A percentile compares a stretch with the other conserved stretches of the same genome.
Conservation (phyloP, 2,888 invertebrate species). For the Eristalis pertinax region DNA sequence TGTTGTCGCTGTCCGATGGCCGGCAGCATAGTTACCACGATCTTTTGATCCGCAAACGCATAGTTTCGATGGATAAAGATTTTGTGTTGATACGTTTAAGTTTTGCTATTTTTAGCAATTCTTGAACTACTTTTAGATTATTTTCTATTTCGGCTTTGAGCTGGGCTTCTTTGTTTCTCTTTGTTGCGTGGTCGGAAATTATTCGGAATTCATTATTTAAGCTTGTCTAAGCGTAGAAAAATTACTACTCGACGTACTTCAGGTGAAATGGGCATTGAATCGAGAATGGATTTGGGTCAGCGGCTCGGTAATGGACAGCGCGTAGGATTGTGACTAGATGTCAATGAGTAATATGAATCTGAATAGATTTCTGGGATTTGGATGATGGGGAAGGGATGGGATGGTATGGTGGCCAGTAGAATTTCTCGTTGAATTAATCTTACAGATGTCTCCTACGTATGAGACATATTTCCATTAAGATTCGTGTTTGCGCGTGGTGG, state of each 20-base stretch:
- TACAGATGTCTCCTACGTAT: too few relatives aligned
- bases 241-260: slow-evolving; percentile 16
- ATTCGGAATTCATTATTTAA: slow-evolving; percentile 47
- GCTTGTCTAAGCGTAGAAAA: slow-evolving; percentile 42
- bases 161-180: background rate
- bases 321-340: background rate
- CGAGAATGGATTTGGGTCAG: slow-evolving; percentile 33
- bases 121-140: slow-evolving; percentile 43
- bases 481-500: too few relatives aligned
- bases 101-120: slow-evolving; percentile 37
- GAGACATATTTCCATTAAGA: too few relatives aligned
- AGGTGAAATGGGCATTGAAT: background rate
- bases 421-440: too few relatives aligned
- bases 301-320: background rate
- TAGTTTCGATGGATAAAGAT: slow-evolving; percentile 18
- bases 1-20: background rate
- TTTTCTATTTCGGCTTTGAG: background rate
- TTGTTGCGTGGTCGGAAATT: slow-evolving; percentile 1
- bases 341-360: background rate
- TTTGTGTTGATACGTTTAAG: slow-evolving; percentile 25
- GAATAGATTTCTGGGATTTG: background rate
- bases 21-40: slow-evolving; percentile 20
- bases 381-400: background rate
- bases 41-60: slow-evolving; percentile 20
- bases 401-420: background rate